Base-by-base conservation (phyloP, 2,797 vertebrate species). In the Botia almorhae region DNA sequence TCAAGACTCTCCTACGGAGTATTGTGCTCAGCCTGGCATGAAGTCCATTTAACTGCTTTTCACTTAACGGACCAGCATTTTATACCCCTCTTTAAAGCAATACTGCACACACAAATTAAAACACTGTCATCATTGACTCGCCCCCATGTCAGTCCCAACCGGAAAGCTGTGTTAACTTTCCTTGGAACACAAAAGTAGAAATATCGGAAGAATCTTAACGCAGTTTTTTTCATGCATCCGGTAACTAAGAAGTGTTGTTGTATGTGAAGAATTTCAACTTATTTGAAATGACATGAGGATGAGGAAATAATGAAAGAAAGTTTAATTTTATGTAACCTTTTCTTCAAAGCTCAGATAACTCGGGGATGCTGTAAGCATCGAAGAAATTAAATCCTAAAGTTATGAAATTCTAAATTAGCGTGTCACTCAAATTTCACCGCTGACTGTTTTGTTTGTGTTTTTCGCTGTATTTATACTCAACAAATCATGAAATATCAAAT, bases 1-100 rank as follows among this genome's bases (percentile, higher is more conserved):
- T 51, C 29, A 64, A 33, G 68, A 64, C 48, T 36, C 21, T 29
- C 17, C 51, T 46, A 55, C 53, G 65, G 51, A 75, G 65, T 23
- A 75, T 33, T 75, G 68, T 51, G 14, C 74, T 81, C 51, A 50
- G 67, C 60, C 36, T 58, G 23, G 48, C 56, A 70, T 55, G 60
- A 33, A 19, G 43, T 23, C 39, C 63, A 63, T 29, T 81, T 56
- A 56, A 64, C 36, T 26, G 58, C 29, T 43, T 50, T 63, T 16
- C 3, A 11, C n/a, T 2, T 29, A 26, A 51, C 19, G n/a, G 13
- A 75, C 23, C 48, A n/a, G 56, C 39, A 21, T 46, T 64, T 46
- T 67, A 73, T 48, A 33, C 14, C 13, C 7, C 21, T 61, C 7
- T 14, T 61, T 74, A 72, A 79, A 65, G 48, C 16, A 29, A 61